phyloP scores from a whole-genome alignment of 2,113 vertebrate genomes.

The Sardina pilchardus region DNA sequence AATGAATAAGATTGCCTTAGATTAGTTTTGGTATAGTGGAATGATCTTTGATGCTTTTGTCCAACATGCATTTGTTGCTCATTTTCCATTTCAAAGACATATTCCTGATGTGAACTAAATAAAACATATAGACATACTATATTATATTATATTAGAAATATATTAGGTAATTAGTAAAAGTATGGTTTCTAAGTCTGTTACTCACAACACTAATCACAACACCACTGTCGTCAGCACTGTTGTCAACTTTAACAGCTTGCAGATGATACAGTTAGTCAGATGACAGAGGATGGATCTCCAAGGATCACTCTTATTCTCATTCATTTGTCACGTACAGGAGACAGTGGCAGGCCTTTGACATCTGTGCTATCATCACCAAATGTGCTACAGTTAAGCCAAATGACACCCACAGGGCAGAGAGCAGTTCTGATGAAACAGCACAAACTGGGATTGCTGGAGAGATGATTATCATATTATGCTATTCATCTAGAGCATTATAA shows the following conservation, averaged over 20 bases:
- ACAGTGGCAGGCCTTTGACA: neutral
- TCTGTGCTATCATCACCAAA: neutral
- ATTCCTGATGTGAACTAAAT: neutral
- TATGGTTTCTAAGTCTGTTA: too few species aligned
- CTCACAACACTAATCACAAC: neutral
- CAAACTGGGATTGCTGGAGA: neutral
- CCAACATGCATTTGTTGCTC: neutral
- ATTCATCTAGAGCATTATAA: neutral
- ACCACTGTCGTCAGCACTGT: neutral
- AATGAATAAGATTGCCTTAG: neutral
- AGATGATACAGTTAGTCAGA: neutral
- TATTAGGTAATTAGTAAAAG: too few species aligned
- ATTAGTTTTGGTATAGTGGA: neutral
- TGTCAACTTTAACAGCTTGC: neutral
- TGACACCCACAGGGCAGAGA: neutral
- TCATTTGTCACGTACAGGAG: neutral
- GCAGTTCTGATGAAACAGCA: neutral
- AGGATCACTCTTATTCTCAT: neutral
- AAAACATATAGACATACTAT: neutral
- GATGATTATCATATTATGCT: neutral
- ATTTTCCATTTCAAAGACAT: neutral
- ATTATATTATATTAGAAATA: too few species aligned
- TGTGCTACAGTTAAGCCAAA: neutral
- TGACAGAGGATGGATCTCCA: neutral
- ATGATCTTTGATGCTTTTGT: neutral